Evolutionary conservation across 2,113 vertebrate genomes (phyloP).

Genomic region (Muscicapa adusta): DNA sequence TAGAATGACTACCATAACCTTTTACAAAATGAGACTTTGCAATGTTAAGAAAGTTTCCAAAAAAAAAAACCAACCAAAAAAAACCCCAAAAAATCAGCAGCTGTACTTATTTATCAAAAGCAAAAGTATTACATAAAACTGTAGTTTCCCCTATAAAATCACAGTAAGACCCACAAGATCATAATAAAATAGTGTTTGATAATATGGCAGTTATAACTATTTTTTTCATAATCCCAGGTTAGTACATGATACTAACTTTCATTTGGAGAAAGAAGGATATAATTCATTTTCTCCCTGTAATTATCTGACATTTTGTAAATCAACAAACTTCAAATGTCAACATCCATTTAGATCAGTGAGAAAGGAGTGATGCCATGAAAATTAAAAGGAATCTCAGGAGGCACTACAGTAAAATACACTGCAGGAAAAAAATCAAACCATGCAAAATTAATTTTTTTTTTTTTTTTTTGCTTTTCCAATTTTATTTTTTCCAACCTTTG

Average conservation of each 20-base stretch:
- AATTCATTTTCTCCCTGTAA: conserved; percentile 42
- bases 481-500: background rate
- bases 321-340: conserved; percentile 59
- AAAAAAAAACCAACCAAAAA: too few species aligned
- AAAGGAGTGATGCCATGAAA: conserved; percentile 22
- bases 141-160: background rate
- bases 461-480: background rate
- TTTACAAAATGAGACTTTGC: background rate
- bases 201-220: background rate
- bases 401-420: background rate
- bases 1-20: background rate
- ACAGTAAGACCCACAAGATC: background rate
- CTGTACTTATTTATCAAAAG: background rate
- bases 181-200: background rate
- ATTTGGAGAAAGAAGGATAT: background rate
- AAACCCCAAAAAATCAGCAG: background rate
- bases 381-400: conserved; percentile 48
- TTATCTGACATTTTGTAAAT: conserved; percentile 58
- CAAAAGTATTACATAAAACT: background rate
- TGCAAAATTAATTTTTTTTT: background rate
- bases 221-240: conserved; percentile 10
- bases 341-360: conserved; percentile 50
- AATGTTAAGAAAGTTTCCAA: background rate
- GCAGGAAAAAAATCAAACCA: background rate
- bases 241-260: background rate